Evolutionary conservation across 2,113 vertebrate genomes (phyloP), one percentile per base, ranked within the genome.

Genomic region (Todiramphus chloris): DNA sequence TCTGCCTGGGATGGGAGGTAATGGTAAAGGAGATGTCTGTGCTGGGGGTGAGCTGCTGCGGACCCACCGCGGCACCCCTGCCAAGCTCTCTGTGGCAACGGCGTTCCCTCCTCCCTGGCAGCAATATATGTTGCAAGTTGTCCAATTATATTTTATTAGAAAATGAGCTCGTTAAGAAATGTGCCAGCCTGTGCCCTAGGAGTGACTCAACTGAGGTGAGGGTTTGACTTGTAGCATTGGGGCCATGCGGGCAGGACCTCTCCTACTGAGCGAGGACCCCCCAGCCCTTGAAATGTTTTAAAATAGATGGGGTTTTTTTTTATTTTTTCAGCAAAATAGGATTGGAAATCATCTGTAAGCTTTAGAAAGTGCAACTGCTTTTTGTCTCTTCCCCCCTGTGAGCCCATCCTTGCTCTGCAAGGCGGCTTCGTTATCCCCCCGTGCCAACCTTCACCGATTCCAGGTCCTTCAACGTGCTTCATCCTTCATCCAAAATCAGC

Each of bases 21-120:
- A 13, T 3, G 24, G 17, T 11, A 5, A 0, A 0, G 62, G 76
- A 23, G 50, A 33, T 16, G 56, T 6, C 39, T 12, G 28, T 4
- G 9, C 39, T 5, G 11, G 2, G 62, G 44, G 18, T 13, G 39
- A 91, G 66, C 60, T 3, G 50, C 48, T 19, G 55, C 4, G 7
- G 46, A 51, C 39, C 72, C 63, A 23, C 27, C 72, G 1, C 30
- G 35, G 53, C 55, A 56, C 77, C 70, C 58, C n/a, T 3, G 4
- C 5, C 28, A 16, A 5, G 27, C n/a, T 10, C 33, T 9, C 5
- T 10, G 19, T 4, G 66, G 44, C 8, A 53, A 51, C 1, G 20
- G 14, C 20, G 4, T 37, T 55, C 27, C 48, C n/a, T 73, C 48
- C 50, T n/a, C 48, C 51, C 1, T 8, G 23, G 2, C 62, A 11